Percentiles rank a stretch among this genome's conserved stretches.
Conservation (phyloP, 1,140 invertebrate genomes). For the Lepidurus arcticus region DNA sequence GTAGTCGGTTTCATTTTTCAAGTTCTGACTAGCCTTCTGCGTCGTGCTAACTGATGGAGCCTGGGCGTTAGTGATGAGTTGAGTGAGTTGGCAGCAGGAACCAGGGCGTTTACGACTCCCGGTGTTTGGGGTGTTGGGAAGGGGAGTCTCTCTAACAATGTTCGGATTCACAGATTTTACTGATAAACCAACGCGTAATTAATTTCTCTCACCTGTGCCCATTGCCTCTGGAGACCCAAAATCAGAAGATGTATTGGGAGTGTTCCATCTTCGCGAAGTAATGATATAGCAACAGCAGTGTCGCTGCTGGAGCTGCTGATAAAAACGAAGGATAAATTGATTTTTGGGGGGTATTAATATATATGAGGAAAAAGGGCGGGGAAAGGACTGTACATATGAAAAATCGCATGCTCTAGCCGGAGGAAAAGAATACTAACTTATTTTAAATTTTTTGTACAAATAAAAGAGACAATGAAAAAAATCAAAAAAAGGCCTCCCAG, state of each 20-base stretch:
- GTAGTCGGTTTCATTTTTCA: not conserved
- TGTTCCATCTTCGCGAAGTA: not conserved
- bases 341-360: not conserved
- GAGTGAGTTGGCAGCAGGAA: not conserved
- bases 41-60: conserved; percentile 17
- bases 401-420: not conserved
- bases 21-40: not conserved
- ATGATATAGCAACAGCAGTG: conserved; percentile 4
- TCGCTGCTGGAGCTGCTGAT: not conserved
- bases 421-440: not conserved
- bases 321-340: not conserved
- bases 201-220: not conserved
- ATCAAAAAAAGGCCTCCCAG: not conserved
- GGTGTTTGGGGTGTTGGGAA: not conserved
- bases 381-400: not conserved
- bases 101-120: not conserved
- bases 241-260: not conserved
- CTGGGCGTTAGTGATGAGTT: not conserved
- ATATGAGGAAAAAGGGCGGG: not conserved
- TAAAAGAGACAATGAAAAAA: not conserved
- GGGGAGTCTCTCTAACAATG: not conserved
- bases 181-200: not conserved
- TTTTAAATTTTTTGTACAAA: conserved; percentile 16
- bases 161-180: not conserved
- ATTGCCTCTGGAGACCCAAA: not conserved